These are phyloP conservation scores for Conger conger DNA, from an alignment of 2,113 vertebrate species.

Conservation along the genomic window DNA sequence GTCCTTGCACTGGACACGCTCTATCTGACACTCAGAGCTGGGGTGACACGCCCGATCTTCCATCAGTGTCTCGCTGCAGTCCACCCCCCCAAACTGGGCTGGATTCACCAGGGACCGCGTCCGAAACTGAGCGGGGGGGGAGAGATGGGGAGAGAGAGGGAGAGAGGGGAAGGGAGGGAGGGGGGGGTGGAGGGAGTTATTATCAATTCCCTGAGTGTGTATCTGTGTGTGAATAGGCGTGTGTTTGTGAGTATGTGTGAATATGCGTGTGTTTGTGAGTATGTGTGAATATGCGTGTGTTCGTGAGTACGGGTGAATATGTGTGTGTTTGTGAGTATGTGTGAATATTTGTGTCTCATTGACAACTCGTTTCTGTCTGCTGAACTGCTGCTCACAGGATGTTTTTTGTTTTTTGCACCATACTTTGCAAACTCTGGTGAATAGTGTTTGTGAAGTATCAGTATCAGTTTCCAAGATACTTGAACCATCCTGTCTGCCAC, in stretches of 20 bases:
- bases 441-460: no score
- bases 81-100: slow-evolving; percentile 82
- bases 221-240: background rate
- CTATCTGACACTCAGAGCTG: slow-evolving; percentile 75
- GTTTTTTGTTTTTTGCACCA: no score
- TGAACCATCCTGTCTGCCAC: no score
- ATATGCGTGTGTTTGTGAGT: background rate
- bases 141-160: background rate
- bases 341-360: background rate
- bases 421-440: no score
- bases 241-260: background rate
- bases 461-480: no score
- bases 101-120: slow-evolving; percentile 69
- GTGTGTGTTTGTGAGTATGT: background rate
- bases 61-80: slow-evolving; percentile 69
- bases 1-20: slow-evolving; percentile 73
- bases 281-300: background rate
- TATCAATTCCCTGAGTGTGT: background rate
- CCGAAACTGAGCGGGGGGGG: slow-evolving; percentile 69
- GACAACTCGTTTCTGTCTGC: no score
- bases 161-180: background rate
- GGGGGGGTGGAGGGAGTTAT: background rate
- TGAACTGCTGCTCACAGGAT: no score
- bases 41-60: slow-evolving; percentile 76
- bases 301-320: background rate